These are phyloP conservation scores for Catamblyrhynchus diadema DNA, from an alignment of 2,797 vertebrate genomes.

Conservation along the genomic window DNA sequence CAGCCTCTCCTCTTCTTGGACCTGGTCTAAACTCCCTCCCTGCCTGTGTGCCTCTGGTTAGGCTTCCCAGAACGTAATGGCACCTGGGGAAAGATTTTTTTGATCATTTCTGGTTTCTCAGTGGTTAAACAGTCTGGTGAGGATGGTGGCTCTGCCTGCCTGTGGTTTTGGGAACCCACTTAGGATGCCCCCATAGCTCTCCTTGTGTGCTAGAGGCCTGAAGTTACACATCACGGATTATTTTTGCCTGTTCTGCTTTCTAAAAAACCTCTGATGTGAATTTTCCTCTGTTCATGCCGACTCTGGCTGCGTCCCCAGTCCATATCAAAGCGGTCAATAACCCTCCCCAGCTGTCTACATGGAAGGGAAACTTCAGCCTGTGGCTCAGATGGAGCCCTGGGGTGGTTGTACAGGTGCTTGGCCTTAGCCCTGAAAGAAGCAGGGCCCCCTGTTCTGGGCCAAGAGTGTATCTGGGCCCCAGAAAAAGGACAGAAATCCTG, in stretches of 20 bases:
- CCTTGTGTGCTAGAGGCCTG: background rate
- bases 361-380: background rate
- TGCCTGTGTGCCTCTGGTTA: background rate
- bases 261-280: background rate
- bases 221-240: background rate
- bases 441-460: background rate
- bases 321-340: constrained; percentile 25
- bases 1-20: background rate
- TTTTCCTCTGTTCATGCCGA: constrained; percentile 32
- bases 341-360: background rate
- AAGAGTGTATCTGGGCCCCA: background rate
- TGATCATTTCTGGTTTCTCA: rapidly evolving
- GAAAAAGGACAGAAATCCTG: background rate
- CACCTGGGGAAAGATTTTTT: background rate
- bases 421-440: background rate
- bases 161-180: background rate
- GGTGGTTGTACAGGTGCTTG: constrained; percentile 30
- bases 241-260: constrained; percentile 11
- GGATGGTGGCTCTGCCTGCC: background rate
- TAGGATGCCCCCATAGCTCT: rapidly evolving
- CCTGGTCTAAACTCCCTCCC: background rate
- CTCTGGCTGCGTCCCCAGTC: constrained; percentile 36
- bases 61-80: background rate
- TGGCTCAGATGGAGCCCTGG: background rate
- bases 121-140: background rate